Evolutionary conservation across 2,888 invertebrate genomes (phyloP), one percentile per base, ranked within the genome.

Genomic region (Caenorhabditis sp.): DNA sequence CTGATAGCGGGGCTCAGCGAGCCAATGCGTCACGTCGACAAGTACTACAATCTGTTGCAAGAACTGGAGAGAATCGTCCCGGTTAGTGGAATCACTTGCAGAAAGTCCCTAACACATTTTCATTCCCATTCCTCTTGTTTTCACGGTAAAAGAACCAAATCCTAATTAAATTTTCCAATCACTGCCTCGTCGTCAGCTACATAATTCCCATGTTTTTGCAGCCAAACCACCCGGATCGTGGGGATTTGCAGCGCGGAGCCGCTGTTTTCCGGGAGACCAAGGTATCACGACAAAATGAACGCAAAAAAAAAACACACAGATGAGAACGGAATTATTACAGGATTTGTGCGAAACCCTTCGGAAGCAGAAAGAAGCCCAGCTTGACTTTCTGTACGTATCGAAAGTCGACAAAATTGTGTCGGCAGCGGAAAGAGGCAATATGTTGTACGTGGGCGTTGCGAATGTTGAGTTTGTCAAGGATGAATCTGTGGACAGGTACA

Each of bases 31-130:
- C 92, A 97, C 46, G 91, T 98, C 72, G 96, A 96, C 87, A 96
- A 95, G 90, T 99, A 98, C 90, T 94, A 95, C 1, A 76, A 56
- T 68, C 86, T 91, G 93, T 91, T 98, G 56, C 96, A 97, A 90
- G 98, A 99, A 89, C 91, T 98, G 76, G 96, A 97, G 85, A 92
- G 97, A 73, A 96, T 97, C 89, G 94, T 97, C 62, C 96, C 96
- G 90, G 91, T 82, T 41, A 48, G 71, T n/a, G n/a, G n/a, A n/a
- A n/a, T n/a, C n/a, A 27, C 53, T 26, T 26, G 32, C 27, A 2
- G 7, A 2, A 13, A 13, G n/a, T 27, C 27, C 27, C 35, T 9
- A 6, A 8, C 9, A 32, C 32, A 8, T 32, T 32, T 32, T 32
- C 7, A 32, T 32, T 9, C 32, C 32, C 9, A 32, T 32, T 32